Percentiles rank a stretch among this genome's conserved stretches.
Conservation (phyloP, 2,113 vertebrate genomes). For the Anarhynchus alexandrinus region DNA sequence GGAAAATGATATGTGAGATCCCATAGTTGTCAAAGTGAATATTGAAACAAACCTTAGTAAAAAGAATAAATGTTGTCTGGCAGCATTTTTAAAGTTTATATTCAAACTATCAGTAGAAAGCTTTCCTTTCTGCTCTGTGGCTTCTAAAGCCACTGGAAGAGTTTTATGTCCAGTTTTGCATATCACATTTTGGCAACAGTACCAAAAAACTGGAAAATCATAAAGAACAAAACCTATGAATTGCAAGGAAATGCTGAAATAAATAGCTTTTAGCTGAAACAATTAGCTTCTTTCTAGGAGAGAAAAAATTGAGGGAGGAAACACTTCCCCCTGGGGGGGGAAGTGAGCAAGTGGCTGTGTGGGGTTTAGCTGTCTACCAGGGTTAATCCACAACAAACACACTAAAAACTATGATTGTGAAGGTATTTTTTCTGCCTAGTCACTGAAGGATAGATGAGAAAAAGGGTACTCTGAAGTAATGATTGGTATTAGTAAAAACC, state of each 20-base stretch:
- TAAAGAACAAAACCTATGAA: neutral
- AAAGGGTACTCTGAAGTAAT: neutral
- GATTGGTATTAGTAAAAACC: neutral
- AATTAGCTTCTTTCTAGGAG: neutral
- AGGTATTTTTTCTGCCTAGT: neutral
- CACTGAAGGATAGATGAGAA: neutral
- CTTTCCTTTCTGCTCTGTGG: neutral
- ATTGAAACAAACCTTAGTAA: neutral
- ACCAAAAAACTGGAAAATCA: neutral
- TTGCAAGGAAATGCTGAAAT: neutral
- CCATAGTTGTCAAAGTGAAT: neutral
- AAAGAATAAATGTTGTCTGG: neutral
- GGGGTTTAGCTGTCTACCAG: neutral
- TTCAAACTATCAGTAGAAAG: neutral
- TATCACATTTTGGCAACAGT: neutral
- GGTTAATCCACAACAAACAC: neutral
- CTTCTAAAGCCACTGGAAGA: neutral
- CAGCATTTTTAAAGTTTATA: neutral
- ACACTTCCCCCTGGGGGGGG: neutral
- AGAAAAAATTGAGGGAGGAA: neutral
- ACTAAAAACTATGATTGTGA: neutral
- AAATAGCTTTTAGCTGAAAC: neutral
- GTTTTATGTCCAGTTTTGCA: neutral
- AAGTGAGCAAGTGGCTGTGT: neutral
- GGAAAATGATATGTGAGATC: neutral